Conservation (phyloP, 1,140 invertebrate species). For the Batillaria attramentaria region DNA sequence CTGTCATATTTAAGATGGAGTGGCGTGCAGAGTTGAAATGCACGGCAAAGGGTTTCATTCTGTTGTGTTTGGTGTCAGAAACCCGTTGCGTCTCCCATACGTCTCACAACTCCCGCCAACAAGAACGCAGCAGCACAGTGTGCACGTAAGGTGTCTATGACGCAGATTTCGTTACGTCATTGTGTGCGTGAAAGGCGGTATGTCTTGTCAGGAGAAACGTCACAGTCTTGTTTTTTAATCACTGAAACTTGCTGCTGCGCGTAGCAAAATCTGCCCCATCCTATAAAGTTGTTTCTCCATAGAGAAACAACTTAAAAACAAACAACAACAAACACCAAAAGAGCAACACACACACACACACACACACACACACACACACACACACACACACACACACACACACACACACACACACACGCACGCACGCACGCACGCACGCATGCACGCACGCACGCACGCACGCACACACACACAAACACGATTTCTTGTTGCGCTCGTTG, state of each 20-base stretch:
- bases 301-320: background rate
- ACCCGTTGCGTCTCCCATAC: no score
- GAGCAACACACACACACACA: background rate
- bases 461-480: background rate
- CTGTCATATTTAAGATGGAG: no score
- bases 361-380: background rate
- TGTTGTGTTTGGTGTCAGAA: no score
- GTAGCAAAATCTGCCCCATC: no score
- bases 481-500: background rate
- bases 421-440: background rate
- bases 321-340: background rate
- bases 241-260: no score
- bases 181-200: background rate
- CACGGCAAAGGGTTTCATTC: no score
- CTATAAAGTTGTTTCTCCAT: background rate
- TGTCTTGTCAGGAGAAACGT: background rate
- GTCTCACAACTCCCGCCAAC: no score
- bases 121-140: no score
- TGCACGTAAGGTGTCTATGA: no score
- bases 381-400: constrained; percentile 17
- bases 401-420: constrained; percentile 19
- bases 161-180: no score
- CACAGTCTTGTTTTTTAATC: no score
- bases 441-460: background rate
- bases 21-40: no score